These are phyloP conservation scores for Diarsia dahlii DNA, from an alignment of 2,888 invertebrate species.

Conservation along the genomic window DNA sequence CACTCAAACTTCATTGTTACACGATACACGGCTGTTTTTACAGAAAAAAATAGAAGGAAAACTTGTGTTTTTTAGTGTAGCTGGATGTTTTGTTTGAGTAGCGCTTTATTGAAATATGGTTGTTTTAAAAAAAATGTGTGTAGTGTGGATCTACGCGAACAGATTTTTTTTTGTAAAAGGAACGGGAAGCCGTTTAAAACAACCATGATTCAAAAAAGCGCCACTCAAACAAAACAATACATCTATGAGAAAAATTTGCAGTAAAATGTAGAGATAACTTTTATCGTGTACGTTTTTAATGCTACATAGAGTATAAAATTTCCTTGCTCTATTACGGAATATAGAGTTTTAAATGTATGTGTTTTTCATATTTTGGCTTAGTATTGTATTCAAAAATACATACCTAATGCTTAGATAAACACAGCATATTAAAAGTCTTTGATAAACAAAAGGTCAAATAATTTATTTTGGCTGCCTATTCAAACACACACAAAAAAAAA, in stretches of 20 bases:
- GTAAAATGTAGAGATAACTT: not conserved
- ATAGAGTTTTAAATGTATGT: not conserved
- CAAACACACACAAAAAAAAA: not conserved
- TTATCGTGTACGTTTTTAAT: not conserved
- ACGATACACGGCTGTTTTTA: constrained; percentile 42
- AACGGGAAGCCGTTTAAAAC: no score
- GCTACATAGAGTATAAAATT: not conserved
- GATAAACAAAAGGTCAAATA: not conserved
- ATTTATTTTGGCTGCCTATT: constrained; percentile 2
- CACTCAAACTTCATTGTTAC: constrained; percentile 64
- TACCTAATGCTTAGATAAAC: not conserved
- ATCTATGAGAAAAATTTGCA: not conserved
- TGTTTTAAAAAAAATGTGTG: not conserved
- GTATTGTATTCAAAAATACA: not conserved
- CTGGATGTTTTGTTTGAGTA: constrained; percentile 3
- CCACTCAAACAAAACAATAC: no score
- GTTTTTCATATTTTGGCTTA: not conserved
- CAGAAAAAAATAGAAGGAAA: constrained; percentile 30
- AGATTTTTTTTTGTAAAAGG: not conserved
- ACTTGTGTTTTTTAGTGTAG: constrained; percentile 18
- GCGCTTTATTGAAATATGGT: not conserved
- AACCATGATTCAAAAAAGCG: no score
- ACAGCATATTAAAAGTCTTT: not conserved
- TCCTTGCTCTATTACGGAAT: no score
- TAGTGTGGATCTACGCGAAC: not conserved